A percentile compares a stretch with the other conserved stretches of the same genome.
These are phyloP conservation scores for Drosophila bifasciata DNA, from an alignment of 1,140 invertebrate genomes.

Conservation along the genomic window DNA sequence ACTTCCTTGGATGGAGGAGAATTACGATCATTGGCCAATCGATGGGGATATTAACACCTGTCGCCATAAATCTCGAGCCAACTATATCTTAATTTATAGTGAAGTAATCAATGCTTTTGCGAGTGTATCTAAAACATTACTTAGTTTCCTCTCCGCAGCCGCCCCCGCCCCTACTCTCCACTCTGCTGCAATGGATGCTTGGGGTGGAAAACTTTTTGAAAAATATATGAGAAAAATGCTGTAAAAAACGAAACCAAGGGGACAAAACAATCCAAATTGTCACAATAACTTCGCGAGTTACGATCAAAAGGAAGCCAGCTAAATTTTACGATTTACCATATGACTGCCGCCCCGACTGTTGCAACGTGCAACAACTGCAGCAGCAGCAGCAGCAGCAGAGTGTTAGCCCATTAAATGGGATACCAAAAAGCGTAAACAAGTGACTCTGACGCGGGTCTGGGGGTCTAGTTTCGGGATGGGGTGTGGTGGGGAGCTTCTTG, in stretches of 20 bases:
- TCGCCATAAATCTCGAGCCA: conserved; percentile 58
- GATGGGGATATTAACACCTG: conserved; percentile 72
- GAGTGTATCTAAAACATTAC: conserved; percentile 55
- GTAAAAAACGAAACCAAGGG: conserved; percentile 21
- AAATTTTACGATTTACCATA: conserved; percentile 46
- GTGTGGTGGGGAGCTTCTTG: conserved; percentile 4
- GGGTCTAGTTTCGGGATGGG: conserved; percentile 2
- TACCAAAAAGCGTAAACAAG: conserved; percentile 62
- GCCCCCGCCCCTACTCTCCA: neutral
- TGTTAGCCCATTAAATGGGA: conserved; percentile 57
- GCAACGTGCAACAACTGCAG: conserved; percentile 25
- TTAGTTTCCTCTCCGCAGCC: too few relatives aligned
- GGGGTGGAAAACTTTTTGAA: neutral
- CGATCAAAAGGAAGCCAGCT: conserved; percentile 47
- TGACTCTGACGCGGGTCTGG: conserved; percentile 32
- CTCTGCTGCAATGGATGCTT: neutral
- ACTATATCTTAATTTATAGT: conserved; percentile 76
- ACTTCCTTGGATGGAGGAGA: conserved; percentile 25
- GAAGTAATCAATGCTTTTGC: conserved; percentile 69
- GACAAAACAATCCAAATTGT: conserved; percentile 72
- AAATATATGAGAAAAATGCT: conserved; percentile 3
- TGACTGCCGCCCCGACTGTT: conserved; percentile 25
- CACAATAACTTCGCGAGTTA: conserved; percentile 64
- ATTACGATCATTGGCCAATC: conserved; percentile 68
- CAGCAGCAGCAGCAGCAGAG: conserved; percentile 16